Evolutionary conservation across 2,797 vertebrate species (phyloP).

Genomic region (Hozukius guyotensis): DNA sequence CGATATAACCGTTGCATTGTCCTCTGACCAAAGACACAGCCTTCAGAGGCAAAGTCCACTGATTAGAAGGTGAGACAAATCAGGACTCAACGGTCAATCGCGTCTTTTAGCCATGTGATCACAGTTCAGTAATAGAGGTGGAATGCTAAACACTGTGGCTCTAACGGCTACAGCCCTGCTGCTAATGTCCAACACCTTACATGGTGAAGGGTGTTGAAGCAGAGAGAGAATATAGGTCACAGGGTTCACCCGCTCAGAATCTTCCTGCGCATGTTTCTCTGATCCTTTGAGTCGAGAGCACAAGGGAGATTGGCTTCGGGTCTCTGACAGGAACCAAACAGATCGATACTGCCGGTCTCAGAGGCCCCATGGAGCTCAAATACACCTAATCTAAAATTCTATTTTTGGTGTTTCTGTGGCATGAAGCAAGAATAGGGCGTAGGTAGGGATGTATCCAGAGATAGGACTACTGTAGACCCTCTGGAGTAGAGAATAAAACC

Average conservation of each 20-base stretch:
- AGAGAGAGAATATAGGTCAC: constrained; percentile 18
- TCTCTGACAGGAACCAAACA: constrained; percentile 38
- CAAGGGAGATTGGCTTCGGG: constrained; percentile 22
- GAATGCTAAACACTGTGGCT: background rate
- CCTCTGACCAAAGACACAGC: constrained; percentile 12
- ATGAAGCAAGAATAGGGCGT: constrained; percentile 3
- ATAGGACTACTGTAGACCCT: background rate
- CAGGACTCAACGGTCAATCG: background rate
- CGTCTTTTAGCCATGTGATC: background rate
- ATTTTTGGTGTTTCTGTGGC: constrained; percentile 34
- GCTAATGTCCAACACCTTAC: background rate
- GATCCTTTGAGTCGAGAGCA: constrained; percentile 35
- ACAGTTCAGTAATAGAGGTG: background rate
- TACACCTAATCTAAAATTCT: constrained; percentile 22
- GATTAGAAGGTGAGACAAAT: constrained; percentile 42
- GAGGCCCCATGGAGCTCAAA: constrained; percentile 20
- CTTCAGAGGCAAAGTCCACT: constrained; percentile 26
- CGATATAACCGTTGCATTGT: background rate
- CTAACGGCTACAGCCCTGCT: background rate
- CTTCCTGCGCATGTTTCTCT: constrained; percentile 8
- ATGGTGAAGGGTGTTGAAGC: background rate
- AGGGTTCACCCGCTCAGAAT: constrained; percentile 31
- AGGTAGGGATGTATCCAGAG: constrained; percentile 2
- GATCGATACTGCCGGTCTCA: constrained; percentile 55
- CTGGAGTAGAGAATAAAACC: background rate